Percentiles rank a stretch among this genome's conserved stretches.
phyloP scores from a whole-genome alignment of 2,113 vertebrate species.

The Erythrocercus mccallii region DNA sequence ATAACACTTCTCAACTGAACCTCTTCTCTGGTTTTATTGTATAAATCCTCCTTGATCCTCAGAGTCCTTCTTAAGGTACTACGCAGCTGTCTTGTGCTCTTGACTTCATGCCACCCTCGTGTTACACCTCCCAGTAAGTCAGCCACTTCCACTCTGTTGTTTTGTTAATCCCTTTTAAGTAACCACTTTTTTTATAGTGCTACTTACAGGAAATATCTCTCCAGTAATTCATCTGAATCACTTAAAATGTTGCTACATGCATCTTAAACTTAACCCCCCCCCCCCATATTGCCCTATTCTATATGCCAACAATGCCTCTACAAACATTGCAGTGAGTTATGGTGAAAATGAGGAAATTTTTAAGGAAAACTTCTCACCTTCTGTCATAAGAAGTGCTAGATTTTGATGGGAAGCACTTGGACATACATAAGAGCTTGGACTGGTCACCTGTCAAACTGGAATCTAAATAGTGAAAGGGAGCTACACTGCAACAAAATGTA shows the following conservation, averaged over 20 bases:
- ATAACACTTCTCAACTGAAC: not conserved
- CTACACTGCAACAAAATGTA: not conserved
- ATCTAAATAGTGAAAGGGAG: not conserved
- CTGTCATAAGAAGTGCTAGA: not conserved
- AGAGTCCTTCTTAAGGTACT: not conserved
- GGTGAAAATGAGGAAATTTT: not conserved
- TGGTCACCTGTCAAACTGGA: not conserved
- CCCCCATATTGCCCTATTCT: not conserved
- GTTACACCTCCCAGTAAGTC: not conserved
- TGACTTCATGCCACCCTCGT: not conserved
- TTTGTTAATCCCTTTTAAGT: constrained; percentile 13
- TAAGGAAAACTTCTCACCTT: not conserved
- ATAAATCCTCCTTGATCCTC: not conserved
- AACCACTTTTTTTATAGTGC: not conserved
- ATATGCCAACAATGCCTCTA: not conserved
- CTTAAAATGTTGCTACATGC: not conserved
- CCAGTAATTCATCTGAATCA: not conserved
- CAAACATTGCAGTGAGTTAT: not conserved
- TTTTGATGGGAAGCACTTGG: not conserved
- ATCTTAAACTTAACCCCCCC: not conserved
- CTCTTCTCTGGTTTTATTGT: not conserved
- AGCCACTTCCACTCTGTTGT: not conserved
- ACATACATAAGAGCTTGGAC: not conserved
- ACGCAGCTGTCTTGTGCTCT: accelerated
- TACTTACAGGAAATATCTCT: not conserved